Evolutionary conservation across 1,140 invertebrate genomes (phyloP).

Genomic region (Sipha flava): DNA sequence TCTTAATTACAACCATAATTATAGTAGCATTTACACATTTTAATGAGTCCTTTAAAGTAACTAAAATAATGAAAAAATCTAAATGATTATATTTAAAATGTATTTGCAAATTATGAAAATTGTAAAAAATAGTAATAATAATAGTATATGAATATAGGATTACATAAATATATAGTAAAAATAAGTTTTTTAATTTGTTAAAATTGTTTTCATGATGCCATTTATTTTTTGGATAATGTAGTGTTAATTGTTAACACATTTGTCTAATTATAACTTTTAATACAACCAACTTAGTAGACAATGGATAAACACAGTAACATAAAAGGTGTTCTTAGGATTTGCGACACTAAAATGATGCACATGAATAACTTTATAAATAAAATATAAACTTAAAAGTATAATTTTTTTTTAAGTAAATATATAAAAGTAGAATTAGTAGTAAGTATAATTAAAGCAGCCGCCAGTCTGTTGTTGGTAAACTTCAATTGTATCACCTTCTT

Average conservation of each 20-base stretch:
- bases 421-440: background rate
- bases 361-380: background rate
- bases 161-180: too few species aligned
- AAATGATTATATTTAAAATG: background rate
- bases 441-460: constrained; percentile 44
- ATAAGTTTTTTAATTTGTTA: too few species aligned
- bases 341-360: background rate
- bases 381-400: background rate
- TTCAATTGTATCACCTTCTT: constrained; percentile 91
- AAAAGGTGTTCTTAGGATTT: background rate
- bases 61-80: background rate
- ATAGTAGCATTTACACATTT: constrained; percentile 43
- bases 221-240: too few species aligned
- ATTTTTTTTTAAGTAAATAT: too few species aligned
- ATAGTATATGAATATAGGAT: background rate
- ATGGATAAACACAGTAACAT: background rate
- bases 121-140: too few species aligned
- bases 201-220: too few species aligned
- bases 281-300: background rate
- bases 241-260: background rate
- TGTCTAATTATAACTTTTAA: background rate
- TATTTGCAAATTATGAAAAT: background rate
- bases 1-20: constrained; percentile 50
- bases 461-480: constrained; percentile 91
- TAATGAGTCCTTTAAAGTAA: background rate